Base-by-base conservation (phyloP, 2,888 invertebrate genomes). In the Kuschelorhynchus macadamiae region DNA sequence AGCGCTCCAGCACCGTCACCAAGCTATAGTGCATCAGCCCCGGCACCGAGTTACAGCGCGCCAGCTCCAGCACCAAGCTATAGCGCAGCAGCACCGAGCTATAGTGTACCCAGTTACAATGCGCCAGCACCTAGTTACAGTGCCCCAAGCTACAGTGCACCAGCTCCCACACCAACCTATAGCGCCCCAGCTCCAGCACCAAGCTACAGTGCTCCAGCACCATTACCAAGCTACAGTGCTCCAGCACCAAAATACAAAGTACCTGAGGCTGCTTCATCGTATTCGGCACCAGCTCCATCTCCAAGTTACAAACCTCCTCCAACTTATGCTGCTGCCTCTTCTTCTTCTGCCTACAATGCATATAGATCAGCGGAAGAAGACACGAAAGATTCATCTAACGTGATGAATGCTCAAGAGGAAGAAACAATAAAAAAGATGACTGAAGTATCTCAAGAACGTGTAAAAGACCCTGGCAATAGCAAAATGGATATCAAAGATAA, bases 401-500 rank as follows among this genome's bases (percentile, higher is more conserved):
- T 47, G n/a, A 21, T 67, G 33, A 36, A 18, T 1, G 67, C 70
- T 14, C 75, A 75, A 42, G 79, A 80, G 55, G 72, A 75, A 17
- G 76, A 78, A 14, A 80, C 79, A 8, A 33, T 78, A 41, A 71
- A 78, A 30, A 76, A 74, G 9, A 78, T 81, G 77, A 74, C 74
- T 12, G 71, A 78, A 50, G 62, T 79, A 7, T 20, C 74, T 1
- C 74, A 78, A 30, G 72, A 76, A 39, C 70, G 76, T 17, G 46
- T 47, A 60, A 7, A 3, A 25, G 25, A 3, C 3, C 4, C 4
- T 7, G 53, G 70, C 1, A 53, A 44, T 17, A 64, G 64, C 17
- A 53, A 60, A 33, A 32, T 32, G 7, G 7, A 25, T 5, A 3
- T 25, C 7, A 42, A 7, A 50, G 20, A 49, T 4, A 49, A 39